Percentiles rank a stretch among this genome's conserved stretches.
Evolutionary conservation across 2,797 vertebrate genomes (phyloP).

Genomic region (Staurois parvus): DNA sequence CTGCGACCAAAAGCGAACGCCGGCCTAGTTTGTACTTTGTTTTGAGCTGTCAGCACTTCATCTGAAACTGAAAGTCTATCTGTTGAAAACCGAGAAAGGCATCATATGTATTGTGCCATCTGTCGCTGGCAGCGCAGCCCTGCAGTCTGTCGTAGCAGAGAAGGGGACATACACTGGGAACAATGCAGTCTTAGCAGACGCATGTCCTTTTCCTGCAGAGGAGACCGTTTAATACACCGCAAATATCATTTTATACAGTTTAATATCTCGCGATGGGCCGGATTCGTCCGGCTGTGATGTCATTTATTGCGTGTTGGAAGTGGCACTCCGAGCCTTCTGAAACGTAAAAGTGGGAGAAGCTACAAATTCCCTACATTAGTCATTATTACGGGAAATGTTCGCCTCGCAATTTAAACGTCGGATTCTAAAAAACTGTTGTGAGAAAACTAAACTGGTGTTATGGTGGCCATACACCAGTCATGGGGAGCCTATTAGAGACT

Average conservation of each 20-base stretch:
- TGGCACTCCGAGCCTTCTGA: too few relatives aligned
- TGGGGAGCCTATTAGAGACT: too few relatives aligned
- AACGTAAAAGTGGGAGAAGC: neutral
- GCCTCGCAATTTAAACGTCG: too few relatives aligned
- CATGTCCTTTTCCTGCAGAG: neutral
- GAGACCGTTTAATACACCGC: too few relatives aligned
- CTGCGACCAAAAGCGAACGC: neutral
- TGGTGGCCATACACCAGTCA: too few relatives aligned
- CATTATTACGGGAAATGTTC: too few relatives aligned
- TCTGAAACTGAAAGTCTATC: neutral
- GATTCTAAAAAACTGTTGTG: too few relatives aligned
- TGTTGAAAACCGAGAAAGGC: neutral
- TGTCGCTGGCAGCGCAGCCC: neutral
- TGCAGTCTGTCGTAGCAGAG: neutral
- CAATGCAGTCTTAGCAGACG: neutral
- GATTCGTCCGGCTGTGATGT: too few relatives aligned
- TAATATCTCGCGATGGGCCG: too few relatives aligned
- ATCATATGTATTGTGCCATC: conserved; percentile 1
- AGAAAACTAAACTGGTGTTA: too few relatives aligned
- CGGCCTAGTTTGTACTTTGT: neutral
- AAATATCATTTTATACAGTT: too few relatives aligned
- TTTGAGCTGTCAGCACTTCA: neutral
- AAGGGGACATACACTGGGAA: neutral
- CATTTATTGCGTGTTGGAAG: too few relatives aligned
- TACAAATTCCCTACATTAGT: neutral